Evolutionary conservation across 2,113 vertebrate genomes (phyloP).

Genomic region (Thomomys bottae): DNA sequence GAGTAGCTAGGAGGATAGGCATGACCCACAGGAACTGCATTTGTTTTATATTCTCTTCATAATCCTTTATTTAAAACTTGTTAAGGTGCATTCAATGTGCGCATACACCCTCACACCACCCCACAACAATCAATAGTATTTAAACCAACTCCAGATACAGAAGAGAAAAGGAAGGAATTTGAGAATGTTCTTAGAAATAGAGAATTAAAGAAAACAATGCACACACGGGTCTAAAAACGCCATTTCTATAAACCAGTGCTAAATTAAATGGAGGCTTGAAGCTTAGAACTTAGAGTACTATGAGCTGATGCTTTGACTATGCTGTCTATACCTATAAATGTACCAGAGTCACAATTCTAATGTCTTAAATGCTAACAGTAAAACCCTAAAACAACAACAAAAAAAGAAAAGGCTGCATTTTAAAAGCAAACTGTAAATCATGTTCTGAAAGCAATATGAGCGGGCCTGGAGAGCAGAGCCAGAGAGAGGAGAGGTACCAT

Average conservation of each 20-base stretch:
- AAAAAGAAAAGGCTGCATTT: too few relatives aligned
- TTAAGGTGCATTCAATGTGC: constrained; percentile 20
- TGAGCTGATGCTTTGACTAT: not conserved
- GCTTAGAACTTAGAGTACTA: not conserved
- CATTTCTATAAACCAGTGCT: not conserved
- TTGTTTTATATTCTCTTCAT: not conserved
- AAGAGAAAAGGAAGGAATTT: not conserved
- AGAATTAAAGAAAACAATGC: not conserved
- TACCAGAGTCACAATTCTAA: constrained; percentile 24
- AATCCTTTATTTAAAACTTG: constrained; percentile 56
- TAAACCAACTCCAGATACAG: constrained; percentile 35
- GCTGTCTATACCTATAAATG: constrained; percentile 46
- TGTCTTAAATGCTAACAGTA: constrained; percentile 64
- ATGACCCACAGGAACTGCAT: not conserved
- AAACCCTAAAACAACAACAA: constrained; percentile 53
- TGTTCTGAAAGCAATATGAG: not conserved
- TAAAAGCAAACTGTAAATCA: constrained; percentile 72
- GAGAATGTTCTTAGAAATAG: constrained; percentile 13
- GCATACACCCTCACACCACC: not conserved
- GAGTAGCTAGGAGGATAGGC: too few relatives aligned
- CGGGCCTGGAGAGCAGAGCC: too few relatives aligned
- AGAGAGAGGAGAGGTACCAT: not conserved
- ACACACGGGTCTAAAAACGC: too few relatives aligned
- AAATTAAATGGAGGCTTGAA: not conserved
- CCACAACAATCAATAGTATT: constrained; percentile 1